Conservation (phyloP, 2,113 vertebrate species). For the Podarcis cretensis region DNA sequence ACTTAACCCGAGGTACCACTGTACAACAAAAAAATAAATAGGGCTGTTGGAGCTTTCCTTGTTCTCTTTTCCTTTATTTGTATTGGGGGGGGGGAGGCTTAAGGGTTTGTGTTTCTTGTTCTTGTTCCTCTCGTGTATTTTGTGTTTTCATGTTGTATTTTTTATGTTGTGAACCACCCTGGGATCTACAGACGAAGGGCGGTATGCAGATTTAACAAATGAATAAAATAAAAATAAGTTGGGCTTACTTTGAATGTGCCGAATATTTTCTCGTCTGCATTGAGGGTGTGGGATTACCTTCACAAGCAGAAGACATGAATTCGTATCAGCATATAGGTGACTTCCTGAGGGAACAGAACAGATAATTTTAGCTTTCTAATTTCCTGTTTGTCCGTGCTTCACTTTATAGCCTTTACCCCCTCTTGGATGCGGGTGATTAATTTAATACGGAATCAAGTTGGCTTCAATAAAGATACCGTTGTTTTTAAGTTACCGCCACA, state of each 20-base stretch:
- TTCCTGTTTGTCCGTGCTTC: background rate
- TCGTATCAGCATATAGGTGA: background rate
- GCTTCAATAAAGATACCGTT: background rate
- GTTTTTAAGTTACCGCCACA: background rate
- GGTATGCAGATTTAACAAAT: no score
- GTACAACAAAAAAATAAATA: no score
- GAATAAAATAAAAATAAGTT: no score
- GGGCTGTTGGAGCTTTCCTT: no score
- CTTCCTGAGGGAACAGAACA: accelerated
- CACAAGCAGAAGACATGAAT: background rate
- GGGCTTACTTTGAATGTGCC: background rate
- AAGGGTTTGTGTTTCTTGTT: no score
- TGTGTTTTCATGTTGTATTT: no score
- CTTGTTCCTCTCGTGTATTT: no score
- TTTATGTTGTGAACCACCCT: no score
- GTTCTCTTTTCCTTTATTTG: no score
- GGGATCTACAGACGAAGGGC: no score
- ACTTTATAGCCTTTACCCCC: background rate
- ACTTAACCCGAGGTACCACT: no score
- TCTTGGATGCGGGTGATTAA: background rate
- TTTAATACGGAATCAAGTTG: background rate
- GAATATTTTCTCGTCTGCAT: background rate
- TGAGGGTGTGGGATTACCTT: background rate
- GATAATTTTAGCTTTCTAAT: background rate
- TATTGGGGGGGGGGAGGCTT: no score